Conservation (phyloP, 1,140 invertebrate genomes). For the Oscheius sp. region DNA sequence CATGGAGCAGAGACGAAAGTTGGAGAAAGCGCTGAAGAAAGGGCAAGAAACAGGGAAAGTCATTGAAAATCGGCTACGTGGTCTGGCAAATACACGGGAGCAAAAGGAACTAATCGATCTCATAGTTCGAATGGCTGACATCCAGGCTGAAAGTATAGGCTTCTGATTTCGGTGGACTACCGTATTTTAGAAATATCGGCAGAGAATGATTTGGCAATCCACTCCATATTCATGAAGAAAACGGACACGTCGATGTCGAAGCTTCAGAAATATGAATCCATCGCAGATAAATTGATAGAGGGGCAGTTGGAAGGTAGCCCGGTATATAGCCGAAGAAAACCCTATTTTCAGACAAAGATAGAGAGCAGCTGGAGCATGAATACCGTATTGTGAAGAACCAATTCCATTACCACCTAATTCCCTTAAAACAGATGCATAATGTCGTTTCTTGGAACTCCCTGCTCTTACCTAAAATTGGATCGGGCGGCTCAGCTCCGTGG, state of each 20-base stretch:
- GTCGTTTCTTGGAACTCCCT: conserved; percentile 56
- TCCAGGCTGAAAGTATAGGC: conserved; percentile 56
- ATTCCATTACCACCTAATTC: conserved; percentile 56
- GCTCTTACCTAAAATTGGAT: conserved; percentile 33
- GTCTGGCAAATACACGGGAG: conserved; percentile 48
- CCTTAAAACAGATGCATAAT: conserved; percentile 46
- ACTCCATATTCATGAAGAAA: conserved; percentile 46
- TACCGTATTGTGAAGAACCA: conserved; percentile 57
- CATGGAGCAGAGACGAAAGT: conserved; percentile 49
- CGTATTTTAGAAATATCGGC: conserved; percentile 53
- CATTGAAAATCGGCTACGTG: conserved; percentile 51
- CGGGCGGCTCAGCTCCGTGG: not conserved
- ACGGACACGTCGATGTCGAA: conserved; percentile 56
- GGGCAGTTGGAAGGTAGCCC: conserved; percentile 42
- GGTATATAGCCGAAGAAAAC: not conserved
- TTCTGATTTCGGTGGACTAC: not conserved
- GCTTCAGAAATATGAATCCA: conserved; percentile 52
- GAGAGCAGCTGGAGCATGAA: conserved; percentile 48
- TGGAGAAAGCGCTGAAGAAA: conserved; percentile 52
- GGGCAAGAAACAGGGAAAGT: conserved; percentile 44
- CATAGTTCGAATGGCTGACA: conserved; percentile 50
- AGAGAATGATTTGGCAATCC: conserved; percentile 52
- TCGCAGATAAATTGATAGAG: conserved; percentile 55
- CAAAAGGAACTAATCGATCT: conserved; percentile 56
- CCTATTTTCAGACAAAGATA: conserved; percentile 48